Conservation (phyloP, 2,797 vertebrate genomes). For the Crenuchus spilurus region DNA sequence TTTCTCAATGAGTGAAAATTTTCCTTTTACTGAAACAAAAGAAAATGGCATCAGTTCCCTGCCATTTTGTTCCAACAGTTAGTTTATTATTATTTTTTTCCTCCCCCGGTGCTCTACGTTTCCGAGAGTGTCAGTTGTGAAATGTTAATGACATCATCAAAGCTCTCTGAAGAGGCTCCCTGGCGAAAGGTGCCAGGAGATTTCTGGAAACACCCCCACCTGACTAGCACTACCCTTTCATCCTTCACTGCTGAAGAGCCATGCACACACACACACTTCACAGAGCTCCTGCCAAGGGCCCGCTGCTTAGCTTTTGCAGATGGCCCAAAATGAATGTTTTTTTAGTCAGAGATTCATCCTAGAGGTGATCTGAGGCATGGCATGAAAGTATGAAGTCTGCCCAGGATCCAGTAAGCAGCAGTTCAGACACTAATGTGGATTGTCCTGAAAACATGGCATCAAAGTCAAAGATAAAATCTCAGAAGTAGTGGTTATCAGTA, state of each 20-base stretch:
- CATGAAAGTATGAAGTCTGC: no score
- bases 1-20: background rate
- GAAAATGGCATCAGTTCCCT: background rate
- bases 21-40: background rate
- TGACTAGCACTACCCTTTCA: slow-evolving; percentile 45
- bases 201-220: slow-evolving; percentile 48
- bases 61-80: background rate
- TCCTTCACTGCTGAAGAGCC: slow-evolving; percentile 25
- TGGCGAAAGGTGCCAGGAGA: slow-evolving; percentile 52
- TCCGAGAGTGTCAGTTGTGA: slow-evolving; percentile 28
- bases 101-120: slow-evolving; percentile 11
- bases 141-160: slow-evolving; percentile 60
- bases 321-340: slow-evolving; percentile 4
- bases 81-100: slow-evolving; percentile 16
- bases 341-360: background rate
- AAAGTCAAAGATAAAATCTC: no score
- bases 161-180: slow-evolving; percentile 41
- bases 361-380: no score
- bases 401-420: no score
- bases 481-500: no score
- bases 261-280: slow-evolving; percentile 19
- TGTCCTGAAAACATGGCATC: no score
- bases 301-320: slow-evolving; percentile 37
- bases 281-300: slow-evolving; percentile 24
- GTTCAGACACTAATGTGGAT: no score